A percentile compares a stretch with the other conserved stretches of the same genome.
phyloP scores from a whole-genome alignment of 53 echinoderm and acorn worm genomes.

The Hippasteria phrygiana region DNA sequence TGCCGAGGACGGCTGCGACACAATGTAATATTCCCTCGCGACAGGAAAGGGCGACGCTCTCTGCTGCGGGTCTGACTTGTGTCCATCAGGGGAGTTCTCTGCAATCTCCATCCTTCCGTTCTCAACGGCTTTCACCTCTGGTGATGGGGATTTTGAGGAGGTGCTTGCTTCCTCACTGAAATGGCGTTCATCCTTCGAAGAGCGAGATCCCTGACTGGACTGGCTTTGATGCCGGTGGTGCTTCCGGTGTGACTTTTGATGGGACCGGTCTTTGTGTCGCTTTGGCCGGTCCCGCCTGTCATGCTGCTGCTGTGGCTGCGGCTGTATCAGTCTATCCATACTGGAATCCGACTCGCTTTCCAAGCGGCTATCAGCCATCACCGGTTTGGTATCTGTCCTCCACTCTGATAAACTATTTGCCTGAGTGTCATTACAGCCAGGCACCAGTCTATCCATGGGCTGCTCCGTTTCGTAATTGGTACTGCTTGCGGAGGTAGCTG shows the following conservation, averaged over 20 bases:
- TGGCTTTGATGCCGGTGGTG: constrained; percentile 88
- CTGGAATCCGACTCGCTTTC: constrained; percentile 77
- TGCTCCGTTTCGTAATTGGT: constrained; percentile 61
- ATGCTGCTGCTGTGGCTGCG: constrained; percentile 68
- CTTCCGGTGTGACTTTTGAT: constrained; percentile 83
- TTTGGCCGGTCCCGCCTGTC: constrained; percentile 80
- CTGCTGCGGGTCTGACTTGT: constrained; percentile 62
- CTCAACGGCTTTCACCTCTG: constrained; percentile 43
- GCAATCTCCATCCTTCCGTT: constrained; percentile 48
- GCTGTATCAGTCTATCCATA: constrained; percentile 50
- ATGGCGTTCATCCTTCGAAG: constrained; percentile 76
- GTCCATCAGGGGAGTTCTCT: constrained; percentile 38
- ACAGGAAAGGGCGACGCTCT: constrained; percentile 69
- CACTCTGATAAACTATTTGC: constrained; percentile 60
- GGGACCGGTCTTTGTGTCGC: constrained; percentile 89
- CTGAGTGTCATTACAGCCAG: constrained; percentile 44
- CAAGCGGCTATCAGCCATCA: constrained; percentile 35
- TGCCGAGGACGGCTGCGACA: constrained; percentile 83
- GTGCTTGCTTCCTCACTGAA: constrained; percentile 70
- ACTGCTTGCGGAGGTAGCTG: constrained; percentile 60
- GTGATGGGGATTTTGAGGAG: constrained; percentile 64
- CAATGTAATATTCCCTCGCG: constrained; percentile 92
- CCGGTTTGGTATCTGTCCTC: constrained; percentile 70
- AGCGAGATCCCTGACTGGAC: constrained; percentile 64
- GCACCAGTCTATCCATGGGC: constrained; percentile 41